phyloP scores from a whole-genome alignment of 2,113 vertebrate genomes.

The Larimichthys polyactis region DNA sequence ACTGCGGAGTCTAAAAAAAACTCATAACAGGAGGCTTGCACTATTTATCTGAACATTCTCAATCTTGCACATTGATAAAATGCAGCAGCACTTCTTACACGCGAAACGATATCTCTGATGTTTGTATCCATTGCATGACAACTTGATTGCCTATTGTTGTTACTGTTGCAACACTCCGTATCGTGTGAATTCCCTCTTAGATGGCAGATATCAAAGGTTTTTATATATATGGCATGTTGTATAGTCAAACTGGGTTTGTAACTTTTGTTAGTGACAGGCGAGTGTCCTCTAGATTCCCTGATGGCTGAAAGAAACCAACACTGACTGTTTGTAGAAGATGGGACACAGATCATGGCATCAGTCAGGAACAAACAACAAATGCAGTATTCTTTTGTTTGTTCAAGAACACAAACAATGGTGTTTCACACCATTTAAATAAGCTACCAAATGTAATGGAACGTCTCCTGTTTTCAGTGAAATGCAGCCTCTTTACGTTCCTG shows the following conservation, averaged over 20 bases:
- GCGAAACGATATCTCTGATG: background rate
- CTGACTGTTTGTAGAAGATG: background rate
- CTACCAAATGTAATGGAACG: too few relatives aligned
- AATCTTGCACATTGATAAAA: background rate
- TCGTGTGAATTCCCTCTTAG: background rate
- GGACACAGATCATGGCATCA: background rate
- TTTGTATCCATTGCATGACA: background rate
- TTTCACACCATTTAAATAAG: background rate
- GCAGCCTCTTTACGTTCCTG: too few relatives aligned
- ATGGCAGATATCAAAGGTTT: background rate
- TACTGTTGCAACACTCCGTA: background rate
- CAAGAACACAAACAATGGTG: background rate
- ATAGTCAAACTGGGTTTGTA: background rate
- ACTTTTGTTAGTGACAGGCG: background rate
- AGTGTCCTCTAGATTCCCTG: background rate
- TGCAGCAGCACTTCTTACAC: background rate
- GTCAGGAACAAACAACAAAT: background rate
- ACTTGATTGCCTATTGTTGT: background rate
- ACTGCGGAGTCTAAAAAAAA: background rate
- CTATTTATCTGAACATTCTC: background rate
- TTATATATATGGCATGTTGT: background rate
- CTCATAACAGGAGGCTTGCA: background rate
- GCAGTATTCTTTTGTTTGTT: background rate
- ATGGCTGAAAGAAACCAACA: background rate
- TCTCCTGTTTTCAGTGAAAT: background rate